Percentiles rank a stretch among this genome's conserved stretches.
phyloP scores from a whole-genome alignment of 2,113 vertebrate genomes.

The Hypocryptadius cinnamomeus region DNA sequence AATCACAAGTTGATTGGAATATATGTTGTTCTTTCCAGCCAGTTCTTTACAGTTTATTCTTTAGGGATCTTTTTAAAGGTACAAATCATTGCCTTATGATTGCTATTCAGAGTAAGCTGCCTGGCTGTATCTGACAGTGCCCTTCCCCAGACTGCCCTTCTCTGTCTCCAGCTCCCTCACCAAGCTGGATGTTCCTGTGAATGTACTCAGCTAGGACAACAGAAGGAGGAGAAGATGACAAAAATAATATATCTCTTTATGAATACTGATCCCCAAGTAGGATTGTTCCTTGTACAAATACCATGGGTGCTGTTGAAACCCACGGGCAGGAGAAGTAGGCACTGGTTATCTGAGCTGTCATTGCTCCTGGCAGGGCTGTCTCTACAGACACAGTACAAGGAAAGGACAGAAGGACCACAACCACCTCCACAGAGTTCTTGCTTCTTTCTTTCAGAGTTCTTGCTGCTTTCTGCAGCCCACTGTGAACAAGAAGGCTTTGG shows the following conservation, averaged over 20 bases:
- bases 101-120: background rate
- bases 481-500: background rate
- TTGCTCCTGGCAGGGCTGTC: background rate
- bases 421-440: background rate
- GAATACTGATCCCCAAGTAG: background rate
- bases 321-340: background rate
- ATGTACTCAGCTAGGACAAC: background rate
- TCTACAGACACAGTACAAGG: background rate
- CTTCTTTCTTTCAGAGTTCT: background rate
- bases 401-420: background rate
- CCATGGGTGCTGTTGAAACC: background rate
- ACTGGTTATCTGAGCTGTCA: background rate
- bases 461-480: background rate
- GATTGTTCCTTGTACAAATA: background rate
- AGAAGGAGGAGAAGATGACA: background rate
- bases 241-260: background rate
- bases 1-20: background rate
- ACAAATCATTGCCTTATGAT: background rate
- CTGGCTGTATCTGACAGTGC: background rate
- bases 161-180: background rate
- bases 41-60: background rate
- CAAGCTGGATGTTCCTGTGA: background rate
- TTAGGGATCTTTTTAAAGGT: background rate
- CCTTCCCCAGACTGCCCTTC: background rate
- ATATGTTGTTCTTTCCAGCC: background rate